Percentiles rank a stretch among this genome's conserved stretches.
phyloP scores from a whole-genome alignment of 1,140 invertebrate species.

The Rhopalosiphum padi region DNA sequence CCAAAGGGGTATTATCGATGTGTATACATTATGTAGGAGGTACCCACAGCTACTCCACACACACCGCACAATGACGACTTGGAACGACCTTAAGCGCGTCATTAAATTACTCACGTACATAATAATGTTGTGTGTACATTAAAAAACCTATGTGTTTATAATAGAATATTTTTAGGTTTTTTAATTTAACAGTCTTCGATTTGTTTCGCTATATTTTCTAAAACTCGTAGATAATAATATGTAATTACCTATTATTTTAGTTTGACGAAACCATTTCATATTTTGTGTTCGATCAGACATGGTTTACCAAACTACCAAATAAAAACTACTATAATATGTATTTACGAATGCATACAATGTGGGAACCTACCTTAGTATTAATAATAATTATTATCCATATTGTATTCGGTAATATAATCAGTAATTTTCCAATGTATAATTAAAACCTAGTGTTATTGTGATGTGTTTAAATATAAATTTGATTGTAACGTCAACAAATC shows the following conservation, averaged over 20 bases:
- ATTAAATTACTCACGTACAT: background rate
- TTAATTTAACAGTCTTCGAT: background rate
- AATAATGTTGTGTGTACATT: background rate
- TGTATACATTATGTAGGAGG: background rate
- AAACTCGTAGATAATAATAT: background rate
- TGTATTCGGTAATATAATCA: background rate
- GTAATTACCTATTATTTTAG: background rate
- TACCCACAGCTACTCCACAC: background rate
- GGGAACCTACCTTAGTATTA: background rate
- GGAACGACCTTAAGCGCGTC: background rate
- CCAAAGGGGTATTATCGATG: constrained; percentile 1
- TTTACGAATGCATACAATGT: background rate
- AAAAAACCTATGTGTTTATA: background rate
- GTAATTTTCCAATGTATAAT: background rate
- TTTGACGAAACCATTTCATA: background rate
- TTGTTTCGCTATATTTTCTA: background rate
- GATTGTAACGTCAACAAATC: background rate
- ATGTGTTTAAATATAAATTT: background rate
- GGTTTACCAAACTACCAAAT: background rate
- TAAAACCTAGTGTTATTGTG: background rate
- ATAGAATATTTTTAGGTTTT: background rate
- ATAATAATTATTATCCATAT: background rate
- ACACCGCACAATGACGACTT: background rate
- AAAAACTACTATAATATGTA: background rate
- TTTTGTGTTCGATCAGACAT: background rate